Evolutionary conservation across 2,113 vertebrate genomes (phyloP), one percentile per base, ranked within the genome.

Genomic region (Chelonoidis abingdonii): DNA sequence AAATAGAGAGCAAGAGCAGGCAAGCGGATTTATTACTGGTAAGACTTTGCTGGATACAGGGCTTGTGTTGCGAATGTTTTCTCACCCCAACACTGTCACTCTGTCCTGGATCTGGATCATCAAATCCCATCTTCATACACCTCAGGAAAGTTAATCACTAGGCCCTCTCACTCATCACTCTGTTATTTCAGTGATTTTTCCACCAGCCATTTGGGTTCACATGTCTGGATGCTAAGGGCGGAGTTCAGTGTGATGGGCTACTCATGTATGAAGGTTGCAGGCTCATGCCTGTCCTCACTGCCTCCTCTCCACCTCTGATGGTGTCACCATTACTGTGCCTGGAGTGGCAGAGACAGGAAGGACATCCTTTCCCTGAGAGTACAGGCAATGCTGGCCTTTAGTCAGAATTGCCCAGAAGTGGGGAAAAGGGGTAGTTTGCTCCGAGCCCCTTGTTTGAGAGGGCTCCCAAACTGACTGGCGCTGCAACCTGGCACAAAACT

Each of bases 1-100:
- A 81, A 96, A 91, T 97, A 89, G 79, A 95, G 93, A 82, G 92
- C 62, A 92, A 94, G 81, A 92, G 50, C 89, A 92, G 94, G 44
- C 83, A 92, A 95, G 56, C 84, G 83, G 69, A 94, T 0, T 75
- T 0, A 0, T 83, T 75, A 53, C 82, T 89, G 53, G 84, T 89
- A 79, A 94, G 83, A 81, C 96, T 96, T 94, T 5, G 24, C 89
- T 91, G 57, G 22, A 44, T 38, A 79, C 81, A 91, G 12, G 4
- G 62, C 86, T 84, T 92, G 93, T 94, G 87, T 93, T 83, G 87
- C 80, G 94, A 78, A 91, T 80, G 89, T 76, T 83, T 90, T 93
- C 95, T 95, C 93, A 97, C 92, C 44, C 10, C 90, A 52, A 1
- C 85, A 86, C 65, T 97, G 94, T 92, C 95, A 81, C 65, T 92